Percentiles rank a stretch among this genome's conserved stretches.
phyloP scores from a whole-genome alignment of 2,113 vertebrate species.

The Cheirogaleus medius region DNA sequence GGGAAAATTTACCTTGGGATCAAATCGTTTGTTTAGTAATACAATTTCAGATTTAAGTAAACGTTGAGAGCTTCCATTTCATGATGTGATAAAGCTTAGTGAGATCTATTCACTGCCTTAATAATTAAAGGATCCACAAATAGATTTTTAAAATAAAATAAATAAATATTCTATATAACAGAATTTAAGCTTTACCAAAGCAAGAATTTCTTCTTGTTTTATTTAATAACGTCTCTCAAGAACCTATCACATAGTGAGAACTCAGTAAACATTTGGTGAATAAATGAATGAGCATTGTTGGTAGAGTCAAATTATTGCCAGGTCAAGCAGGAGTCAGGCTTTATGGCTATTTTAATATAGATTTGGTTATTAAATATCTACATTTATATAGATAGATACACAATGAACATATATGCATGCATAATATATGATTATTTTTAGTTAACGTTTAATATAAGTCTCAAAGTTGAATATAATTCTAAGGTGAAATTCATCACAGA shows the following conservation, averaged over 20 bases:
- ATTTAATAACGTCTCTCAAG: not conserved
- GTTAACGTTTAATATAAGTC: not conserved
- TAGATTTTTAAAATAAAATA: not conserved
- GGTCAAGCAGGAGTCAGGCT: not conserved
- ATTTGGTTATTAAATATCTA: not conserved
- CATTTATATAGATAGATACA: not conserved
- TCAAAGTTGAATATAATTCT: not conserved
- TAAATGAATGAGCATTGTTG: not conserved
- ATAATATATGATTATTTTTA: not conserved
- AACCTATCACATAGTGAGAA: not conserved
- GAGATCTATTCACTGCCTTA: not conserved
- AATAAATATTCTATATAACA: not conserved
- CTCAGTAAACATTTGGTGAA: not conserved
- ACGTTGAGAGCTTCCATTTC: not conserved
- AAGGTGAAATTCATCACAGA: not conserved
- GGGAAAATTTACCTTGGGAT: not conserved
- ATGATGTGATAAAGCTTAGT: not conserved
- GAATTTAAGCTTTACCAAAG: not conserved
- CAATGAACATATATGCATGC: not conserved
- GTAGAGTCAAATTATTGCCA: not conserved
- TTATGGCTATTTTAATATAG: not conserved
- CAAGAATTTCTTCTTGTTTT: not conserved
- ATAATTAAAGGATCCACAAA: not conserved
- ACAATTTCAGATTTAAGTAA: not conserved
- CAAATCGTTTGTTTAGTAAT: not conserved